A percentile compares a stretch with the other conserved stretches of the same genome.
phyloP scores from a whole-genome alignment of 2,113 vertebrate species.

The Salminus brasiliensis region DNA sequence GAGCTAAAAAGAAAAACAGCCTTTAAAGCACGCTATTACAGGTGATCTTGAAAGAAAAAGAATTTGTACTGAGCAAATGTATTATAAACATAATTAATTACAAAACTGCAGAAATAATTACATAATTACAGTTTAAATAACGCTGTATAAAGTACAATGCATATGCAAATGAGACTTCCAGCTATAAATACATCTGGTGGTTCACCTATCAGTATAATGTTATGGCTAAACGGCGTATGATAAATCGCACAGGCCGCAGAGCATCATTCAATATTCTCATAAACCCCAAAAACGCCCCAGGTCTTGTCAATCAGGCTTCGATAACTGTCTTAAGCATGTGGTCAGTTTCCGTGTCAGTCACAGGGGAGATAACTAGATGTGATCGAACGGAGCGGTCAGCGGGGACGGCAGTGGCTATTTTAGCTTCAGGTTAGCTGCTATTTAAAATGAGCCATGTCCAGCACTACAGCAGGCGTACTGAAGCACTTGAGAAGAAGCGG shows the following conservation, averaged over 20 bases:
- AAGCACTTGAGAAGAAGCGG: not conserved
- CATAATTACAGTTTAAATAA: too few species aligned
- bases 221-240: not conserved
- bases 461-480: not conserved
- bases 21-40: too few species aligned
- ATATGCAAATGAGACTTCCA: too few species aligned
- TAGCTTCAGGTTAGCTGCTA: conserved; percentile 15
- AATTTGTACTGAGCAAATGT: too few species aligned
- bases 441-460: not conserved
- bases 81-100: not conserved
- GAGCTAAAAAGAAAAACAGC: not conserved
- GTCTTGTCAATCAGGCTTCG: conserved; percentile 12
- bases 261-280: not conserved
- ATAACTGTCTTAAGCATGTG: not conserved
- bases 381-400: conserved; percentile 6
- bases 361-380: conserved; percentile 14
- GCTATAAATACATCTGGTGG: too few species aligned
- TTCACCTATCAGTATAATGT: too few species aligned
- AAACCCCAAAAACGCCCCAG: not conserved
- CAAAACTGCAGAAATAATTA: too few species aligned
- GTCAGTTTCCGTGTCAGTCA: conserved; percentile 7
- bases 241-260: not conserved
- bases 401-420: conserved; percentile 3
- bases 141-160: too few species aligned
- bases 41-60: too few species aligned